These are phyloP conservation scores for Spinus pinus DNA, from an alignment of 2,797 vertebrate genomes.

Conservation along the genomic window DNA sequence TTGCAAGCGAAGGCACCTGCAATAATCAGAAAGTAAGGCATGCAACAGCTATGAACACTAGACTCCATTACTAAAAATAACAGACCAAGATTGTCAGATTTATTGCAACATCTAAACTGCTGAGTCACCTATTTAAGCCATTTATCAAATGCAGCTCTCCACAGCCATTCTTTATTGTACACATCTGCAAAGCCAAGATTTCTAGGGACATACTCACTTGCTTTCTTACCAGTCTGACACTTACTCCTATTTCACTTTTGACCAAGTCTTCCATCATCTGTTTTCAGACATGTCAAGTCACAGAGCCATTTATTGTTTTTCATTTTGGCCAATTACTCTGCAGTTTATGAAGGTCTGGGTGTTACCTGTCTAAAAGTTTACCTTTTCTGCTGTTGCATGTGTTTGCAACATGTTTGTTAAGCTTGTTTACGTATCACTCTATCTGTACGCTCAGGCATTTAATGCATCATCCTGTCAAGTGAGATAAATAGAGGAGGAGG, in stretches of 20 bases:
- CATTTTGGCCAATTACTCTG: neutral
- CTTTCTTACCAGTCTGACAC: neutral
- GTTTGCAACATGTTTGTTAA: neutral
- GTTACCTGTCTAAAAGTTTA: neutral
- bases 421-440: neutral
- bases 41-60: neutral
- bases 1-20: conserved; percentile 79
- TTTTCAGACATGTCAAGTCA: neutral
- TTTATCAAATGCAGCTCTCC: neutral
- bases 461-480: neutral
- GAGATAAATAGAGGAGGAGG: neutral
- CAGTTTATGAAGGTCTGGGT: neutral
- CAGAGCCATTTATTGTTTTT: neutral
- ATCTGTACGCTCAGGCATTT: neutral
- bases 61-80: neutral
- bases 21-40: neutral
- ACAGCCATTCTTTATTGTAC: rapidly evolving
- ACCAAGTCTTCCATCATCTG: neutral
- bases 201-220: neutral
- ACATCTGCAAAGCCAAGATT: neutral
- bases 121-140: neutral
- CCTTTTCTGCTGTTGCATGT: neutral
- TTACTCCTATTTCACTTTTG: neutral
- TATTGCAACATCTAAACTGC: neutral
- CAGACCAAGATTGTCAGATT: neutral